Base-by-base conservation (phyloP, 2,888 invertebrate species). In the Pristionchus arcanus region DNA sequence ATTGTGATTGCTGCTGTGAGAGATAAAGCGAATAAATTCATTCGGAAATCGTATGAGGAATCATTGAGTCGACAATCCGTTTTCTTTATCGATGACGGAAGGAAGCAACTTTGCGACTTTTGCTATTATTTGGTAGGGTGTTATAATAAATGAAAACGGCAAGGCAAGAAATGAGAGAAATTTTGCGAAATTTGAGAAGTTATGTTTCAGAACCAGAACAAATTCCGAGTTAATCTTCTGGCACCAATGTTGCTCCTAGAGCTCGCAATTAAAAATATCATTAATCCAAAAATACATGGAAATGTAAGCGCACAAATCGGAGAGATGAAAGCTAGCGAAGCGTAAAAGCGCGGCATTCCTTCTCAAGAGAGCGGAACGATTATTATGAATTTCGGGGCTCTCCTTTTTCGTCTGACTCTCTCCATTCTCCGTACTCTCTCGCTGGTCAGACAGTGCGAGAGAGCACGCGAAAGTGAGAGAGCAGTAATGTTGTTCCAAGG, bases 301-400 rank as follows among this genome's bases (percentile, higher is more conserved):
- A n/a, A 53, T n/a, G 25, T n/a, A 31, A 59, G 5, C 7, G 31
- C 53, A 77, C 94, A 94, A 90, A 85, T 91, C 2, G 34, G 63
- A 9, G 16, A 53, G 37, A 86, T 63, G 66, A 66, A 66, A 53
- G 37, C 63, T 31, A 59, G 16, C 25, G 37, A 59, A 59, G 9
- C 55, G 34, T 42, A 37, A 68, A 63, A 68, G 68, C 53, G 37
- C n/a, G 34, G 66, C n/a, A 63, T 34, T 85, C 49, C 85, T n/a
- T n/a, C 59, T 42, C 37, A 34, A 28, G 59, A 59, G 42, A 55
- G 55, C 21, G 16, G 31, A 28, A 86, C 86, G 63, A 63, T 66
- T 53, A 66, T 53, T 86, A 53, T 68, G 53, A 86, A 37, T 86
- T 66, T 66, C n/a, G 63, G 86, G 55, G 63, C 42, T 49, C 42